These are phyloP conservation scores for Papilio aristodemus DNA, from an alignment of 1,140 invertebrate species.

Conservation along the genomic window DNA sequence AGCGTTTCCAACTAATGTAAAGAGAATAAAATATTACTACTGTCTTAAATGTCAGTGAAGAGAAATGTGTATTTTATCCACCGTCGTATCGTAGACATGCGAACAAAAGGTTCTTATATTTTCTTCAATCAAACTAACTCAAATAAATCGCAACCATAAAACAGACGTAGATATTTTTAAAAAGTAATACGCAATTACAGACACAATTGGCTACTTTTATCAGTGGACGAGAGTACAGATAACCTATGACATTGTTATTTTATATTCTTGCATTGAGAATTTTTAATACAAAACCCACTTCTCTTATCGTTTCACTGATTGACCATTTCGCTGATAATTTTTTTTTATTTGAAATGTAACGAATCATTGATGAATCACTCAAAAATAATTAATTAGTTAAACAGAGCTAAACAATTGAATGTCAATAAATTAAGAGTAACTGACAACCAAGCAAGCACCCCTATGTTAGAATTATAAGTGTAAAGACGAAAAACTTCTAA, in stretches of 20 bases:
- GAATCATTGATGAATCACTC: no score
- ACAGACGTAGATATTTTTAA: background rate
- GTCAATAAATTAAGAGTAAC: no score
- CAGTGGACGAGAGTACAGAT: slow-evolving; percentile 5
- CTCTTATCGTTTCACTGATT: background rate
- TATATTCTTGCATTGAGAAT: slow-evolving; percentile 1
- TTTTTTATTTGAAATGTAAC: no score
- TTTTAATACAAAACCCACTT: background rate
- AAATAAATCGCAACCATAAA: background rate
- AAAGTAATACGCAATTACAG: background rate
- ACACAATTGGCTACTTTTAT: slow-evolving; percentile 2
- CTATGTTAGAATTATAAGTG: no score
- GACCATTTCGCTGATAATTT: background rate
- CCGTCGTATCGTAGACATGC: background rate
- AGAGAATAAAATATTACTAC: slow-evolving; percentile 11
- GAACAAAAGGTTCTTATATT: slow-evolving; percentile 2
- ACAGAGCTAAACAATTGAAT: no score
- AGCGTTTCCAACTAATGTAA: background rate
- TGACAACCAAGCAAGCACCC: no score
- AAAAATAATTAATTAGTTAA: no score
- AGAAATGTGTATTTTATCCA: slow-evolving; percentile 7
- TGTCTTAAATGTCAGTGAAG: background rate
- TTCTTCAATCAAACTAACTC: background rate
- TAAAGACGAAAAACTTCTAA: no score
- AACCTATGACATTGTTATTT: background rate